Evolutionary conservation across 2,888 invertebrate genomes (phyloP).

Genomic region (Mimachlamys varia): DNA sequence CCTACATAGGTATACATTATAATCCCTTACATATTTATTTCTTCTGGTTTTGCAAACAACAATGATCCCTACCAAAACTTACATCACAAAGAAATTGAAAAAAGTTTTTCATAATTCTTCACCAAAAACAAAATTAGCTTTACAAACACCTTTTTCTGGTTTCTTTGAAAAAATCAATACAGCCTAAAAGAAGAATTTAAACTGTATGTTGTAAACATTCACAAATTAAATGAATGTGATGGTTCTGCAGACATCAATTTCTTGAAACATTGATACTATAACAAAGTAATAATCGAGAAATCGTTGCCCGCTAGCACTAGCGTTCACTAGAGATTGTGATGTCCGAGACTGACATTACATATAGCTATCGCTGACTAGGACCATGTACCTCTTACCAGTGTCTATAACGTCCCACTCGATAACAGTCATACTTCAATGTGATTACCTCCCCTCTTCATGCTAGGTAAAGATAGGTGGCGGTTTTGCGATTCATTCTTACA

Average conservation of each 20-base stretch:
- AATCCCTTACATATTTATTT: background rate
- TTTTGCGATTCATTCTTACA: background rate
- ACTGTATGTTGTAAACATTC: background rate
- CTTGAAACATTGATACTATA: background rate
- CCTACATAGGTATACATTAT: background rate
- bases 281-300: background rate
- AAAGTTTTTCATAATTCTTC: too few relatives aligned
- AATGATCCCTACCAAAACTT: background rate
- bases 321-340: background rate
- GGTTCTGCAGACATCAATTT: background rate
- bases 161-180: too few relatives aligned
- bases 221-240: background rate
- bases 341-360: background rate
- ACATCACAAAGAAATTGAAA: background rate
- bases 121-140: too few relatives aligned
- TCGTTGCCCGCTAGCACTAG: background rate
- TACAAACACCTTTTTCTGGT: too few relatives aligned
- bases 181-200: background rate
- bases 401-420: background rate
- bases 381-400: background rate
- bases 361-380: background rate
- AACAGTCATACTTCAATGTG: background rate
- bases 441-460: background rate
- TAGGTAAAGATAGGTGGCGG: background rate
- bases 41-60: too few relatives aligned